These are phyloP conservation scores for Caloenas nicobarica DNA, from an alignment of 2,113 vertebrate species.

Conservation along the genomic window DNA sequence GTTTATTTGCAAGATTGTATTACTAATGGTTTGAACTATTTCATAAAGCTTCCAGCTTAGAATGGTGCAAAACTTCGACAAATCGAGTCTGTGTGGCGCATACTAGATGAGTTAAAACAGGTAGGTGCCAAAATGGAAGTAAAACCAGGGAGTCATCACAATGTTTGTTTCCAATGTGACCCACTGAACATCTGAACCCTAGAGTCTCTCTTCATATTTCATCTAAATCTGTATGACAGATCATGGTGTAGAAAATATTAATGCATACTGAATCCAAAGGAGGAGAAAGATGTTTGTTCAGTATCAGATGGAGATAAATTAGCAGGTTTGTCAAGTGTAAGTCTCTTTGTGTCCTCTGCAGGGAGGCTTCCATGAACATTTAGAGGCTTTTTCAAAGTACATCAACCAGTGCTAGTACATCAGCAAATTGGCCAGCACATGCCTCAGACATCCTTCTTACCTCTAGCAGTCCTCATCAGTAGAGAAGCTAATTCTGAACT, in stretches of 20 bases:
- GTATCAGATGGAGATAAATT: neutral
- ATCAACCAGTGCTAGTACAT: neutral
- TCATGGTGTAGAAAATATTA: neutral
- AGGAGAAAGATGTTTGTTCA: neutral
- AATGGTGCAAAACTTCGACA: neutral
- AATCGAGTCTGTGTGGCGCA: rapidly evolving
- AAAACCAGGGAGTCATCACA: neutral
- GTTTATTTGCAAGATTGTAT: neutral
- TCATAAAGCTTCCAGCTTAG: neutral
- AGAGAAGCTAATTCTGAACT: neutral
- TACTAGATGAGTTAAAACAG: neutral
- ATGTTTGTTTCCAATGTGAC: neutral
- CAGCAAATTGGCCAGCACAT: neutral
- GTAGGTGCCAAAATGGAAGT: neutral
- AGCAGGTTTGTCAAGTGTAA: neutral
- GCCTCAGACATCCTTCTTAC: neutral
- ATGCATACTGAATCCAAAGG: neutral
- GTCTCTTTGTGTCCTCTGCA: neutral
- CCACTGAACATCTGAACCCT: neutral
- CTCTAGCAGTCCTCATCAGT: neutral
- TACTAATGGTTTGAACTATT: neutral
- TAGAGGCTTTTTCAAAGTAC: neutral
- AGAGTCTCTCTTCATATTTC: neutral
- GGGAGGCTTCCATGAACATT: neutral
- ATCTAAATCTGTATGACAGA: neutral